Evolutionary conservation across 1,140 invertebrate genomes (phyloP).

Genomic region (Eciton burchellii): DNA sequence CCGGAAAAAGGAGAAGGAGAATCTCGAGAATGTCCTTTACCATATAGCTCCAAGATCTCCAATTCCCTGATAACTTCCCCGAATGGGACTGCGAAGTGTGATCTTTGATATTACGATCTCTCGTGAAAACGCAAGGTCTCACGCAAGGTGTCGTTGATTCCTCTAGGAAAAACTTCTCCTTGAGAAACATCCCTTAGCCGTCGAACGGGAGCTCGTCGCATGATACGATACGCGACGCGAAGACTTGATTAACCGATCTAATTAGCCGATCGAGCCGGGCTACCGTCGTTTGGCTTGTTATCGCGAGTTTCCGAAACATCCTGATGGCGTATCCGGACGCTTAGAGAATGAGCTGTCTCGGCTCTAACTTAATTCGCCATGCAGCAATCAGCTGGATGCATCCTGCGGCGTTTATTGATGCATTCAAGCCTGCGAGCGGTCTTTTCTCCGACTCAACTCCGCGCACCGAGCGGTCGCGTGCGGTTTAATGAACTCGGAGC

Average conservation of each 20-base stretch:
- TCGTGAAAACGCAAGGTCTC: not conserved
- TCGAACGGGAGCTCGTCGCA: not conserved
- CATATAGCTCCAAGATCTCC: constrained; percentile 1
- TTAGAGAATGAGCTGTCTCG: not conserved
- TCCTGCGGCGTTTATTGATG: not conserved
- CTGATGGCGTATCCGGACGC: not conserved
- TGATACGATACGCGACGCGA: not conserved
- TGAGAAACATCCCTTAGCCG: not conserved
- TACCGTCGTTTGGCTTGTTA: not conserved
- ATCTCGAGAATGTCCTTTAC: constrained; percentile 17
- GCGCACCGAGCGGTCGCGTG: not conserved
- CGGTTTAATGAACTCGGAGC: constrained; percentile 3
- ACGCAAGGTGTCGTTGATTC: not conserved
- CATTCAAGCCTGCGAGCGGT: constrained; percentile 20
- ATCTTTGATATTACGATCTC: constrained; percentile 8
- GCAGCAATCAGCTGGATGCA: constrained; percentile 37
- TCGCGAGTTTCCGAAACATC: constrained; percentile 19
- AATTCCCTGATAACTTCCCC: not conserved
- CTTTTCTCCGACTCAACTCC: constrained; percentile 13
- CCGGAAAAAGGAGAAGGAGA: constrained; percentile 16
- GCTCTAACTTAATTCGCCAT: constrained; percentile 43
- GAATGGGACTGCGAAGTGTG: constrained; percentile 11
- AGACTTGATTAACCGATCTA: not conserved
- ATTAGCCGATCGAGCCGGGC: not conserved
- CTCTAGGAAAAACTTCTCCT: not conserved